phyloP scores from a whole-genome alignment of 2,113 vertebrate genomes.

The Shinisaurus crocodilurus region DNA sequence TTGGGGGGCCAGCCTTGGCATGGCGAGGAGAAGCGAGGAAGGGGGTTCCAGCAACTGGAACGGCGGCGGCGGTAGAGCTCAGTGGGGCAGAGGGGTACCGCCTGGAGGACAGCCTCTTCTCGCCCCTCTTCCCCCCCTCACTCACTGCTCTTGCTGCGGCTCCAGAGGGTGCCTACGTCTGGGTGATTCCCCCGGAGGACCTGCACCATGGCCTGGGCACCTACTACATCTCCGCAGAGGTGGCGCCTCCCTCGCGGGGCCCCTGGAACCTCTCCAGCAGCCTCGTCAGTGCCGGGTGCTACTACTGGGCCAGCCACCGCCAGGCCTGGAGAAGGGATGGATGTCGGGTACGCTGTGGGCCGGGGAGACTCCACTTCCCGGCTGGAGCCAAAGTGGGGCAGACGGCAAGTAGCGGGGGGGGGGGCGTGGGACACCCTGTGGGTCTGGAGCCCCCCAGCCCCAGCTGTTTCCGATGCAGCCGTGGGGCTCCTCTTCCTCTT shows the following conservation, averaged over 20 bases:
- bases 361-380: not conserved
- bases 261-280: not conserved
- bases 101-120: not conserved
- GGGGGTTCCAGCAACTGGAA: not conserved
- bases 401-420: not conserved
- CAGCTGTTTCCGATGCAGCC: not conserved
- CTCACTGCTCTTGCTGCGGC: not conserved
- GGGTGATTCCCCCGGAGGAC: slow-evolving; percentile 57
- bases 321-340: slow-evolving; percentile 48
- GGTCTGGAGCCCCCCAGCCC: not conserved
- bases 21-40: not conserved
- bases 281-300: slow-evolving; percentile 42
- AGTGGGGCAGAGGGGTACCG: not conserved
- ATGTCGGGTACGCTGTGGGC: slow-evolving; percentile 55
- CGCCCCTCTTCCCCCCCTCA: not conserved
- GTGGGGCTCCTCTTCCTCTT: not conserved
- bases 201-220: slow-evolving; percentile 24
- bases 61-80: not conserved
- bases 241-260: not conserved
- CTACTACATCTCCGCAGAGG: slow-evolving; percentile 38
- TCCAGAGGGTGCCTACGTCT: slow-evolving; percentile 52
- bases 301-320: slow-evolving; percentile 57
- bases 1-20: not conserved
- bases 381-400: not conserved
- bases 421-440: not conserved